phyloP scores from a whole-genome alignment of 2,888 invertebrate species.

The Drosophila colorata region DNA sequence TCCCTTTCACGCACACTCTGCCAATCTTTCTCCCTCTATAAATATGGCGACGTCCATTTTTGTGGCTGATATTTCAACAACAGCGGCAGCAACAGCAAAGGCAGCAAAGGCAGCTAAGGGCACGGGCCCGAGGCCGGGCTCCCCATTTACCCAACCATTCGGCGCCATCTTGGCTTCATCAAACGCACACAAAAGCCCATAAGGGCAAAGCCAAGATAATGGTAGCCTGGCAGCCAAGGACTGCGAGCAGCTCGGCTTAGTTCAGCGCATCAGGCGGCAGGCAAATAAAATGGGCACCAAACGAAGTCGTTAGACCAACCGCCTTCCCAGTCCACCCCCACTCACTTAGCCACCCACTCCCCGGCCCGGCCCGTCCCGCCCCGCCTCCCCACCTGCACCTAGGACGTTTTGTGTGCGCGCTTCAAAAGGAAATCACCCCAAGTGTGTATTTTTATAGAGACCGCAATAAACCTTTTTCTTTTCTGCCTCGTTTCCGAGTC shows the following conservation, averaged over 20 bases:
- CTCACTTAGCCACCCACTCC: conserved; percentile 23
- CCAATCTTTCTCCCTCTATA: conserved; percentile 46
- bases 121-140: conserved; percentile 14
- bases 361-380: conserved; percentile 6
- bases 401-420: conserved; percentile 61
- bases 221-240: conserved; percentile 36
- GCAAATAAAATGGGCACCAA: conserved; percentile 79
- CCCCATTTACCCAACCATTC: conserved; percentile 66
- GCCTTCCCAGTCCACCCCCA: conserved; percentile 29
- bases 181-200: conserved; percentile 80
- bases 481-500: conserved; percentile 38
- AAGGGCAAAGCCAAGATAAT: conserved; percentile 80
- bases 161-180: conserved; percentile 80
- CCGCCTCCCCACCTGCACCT: conserved; percentile 52
- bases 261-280: conserved; percentile 47
- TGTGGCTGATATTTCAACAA: conserved; percentile 77
- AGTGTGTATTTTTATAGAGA: conserved; percentile 81
- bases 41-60: conserved; percentile 80
- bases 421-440: conserved; percentile 80
- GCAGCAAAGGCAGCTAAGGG: conserved; percentile 11
- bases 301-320: conserved; percentile 75
- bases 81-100: conserved; percentile 39
- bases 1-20: conserved; percentile 25
- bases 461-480: conserved; percentile 80
- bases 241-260: conserved; percentile 41